phyloP scores from a whole-genome alignment of 2,113 vertebrate genomes.

The Caretta caretta region DNA sequence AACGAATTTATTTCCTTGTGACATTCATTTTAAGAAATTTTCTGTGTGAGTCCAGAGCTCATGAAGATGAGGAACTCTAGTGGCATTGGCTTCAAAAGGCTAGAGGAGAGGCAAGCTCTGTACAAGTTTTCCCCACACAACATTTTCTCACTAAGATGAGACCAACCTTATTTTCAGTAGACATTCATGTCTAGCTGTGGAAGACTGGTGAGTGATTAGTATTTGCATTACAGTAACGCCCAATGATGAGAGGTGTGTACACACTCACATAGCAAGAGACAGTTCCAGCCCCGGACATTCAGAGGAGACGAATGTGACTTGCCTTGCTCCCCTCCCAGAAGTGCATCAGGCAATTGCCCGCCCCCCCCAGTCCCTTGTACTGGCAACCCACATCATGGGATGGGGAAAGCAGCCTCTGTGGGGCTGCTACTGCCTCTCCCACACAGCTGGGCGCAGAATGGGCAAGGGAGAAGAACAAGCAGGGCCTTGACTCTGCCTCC shows the following conservation, averaged over 20 bases:
- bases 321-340: not conserved
- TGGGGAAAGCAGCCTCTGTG: not conserved
- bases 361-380: not conserved
- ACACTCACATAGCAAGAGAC: not conserved
- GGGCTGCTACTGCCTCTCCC: no score
- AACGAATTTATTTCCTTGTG: no score
- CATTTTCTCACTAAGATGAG: not conserved
- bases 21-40: no score
- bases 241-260: not conserved
- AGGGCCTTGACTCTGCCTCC: not conserved
- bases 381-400: not conserved
- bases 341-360: not conserved
- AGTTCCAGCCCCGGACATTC: not conserved
- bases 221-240: not conserved
- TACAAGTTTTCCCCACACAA: not conserved
- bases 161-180: not conserved
- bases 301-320: not conserved
- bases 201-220: not conserved
- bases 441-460: not conserved
- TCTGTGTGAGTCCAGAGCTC: no score
- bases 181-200: not conserved
- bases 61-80: no score
- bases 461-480: not conserved
- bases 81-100: not conserved
- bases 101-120: not conserved